Evolutionary conservation across 2,888 invertebrate species (phyloP), one percentile per base, ranked within the genome.

Genomic region (Thelaira solivaga): DNA sequence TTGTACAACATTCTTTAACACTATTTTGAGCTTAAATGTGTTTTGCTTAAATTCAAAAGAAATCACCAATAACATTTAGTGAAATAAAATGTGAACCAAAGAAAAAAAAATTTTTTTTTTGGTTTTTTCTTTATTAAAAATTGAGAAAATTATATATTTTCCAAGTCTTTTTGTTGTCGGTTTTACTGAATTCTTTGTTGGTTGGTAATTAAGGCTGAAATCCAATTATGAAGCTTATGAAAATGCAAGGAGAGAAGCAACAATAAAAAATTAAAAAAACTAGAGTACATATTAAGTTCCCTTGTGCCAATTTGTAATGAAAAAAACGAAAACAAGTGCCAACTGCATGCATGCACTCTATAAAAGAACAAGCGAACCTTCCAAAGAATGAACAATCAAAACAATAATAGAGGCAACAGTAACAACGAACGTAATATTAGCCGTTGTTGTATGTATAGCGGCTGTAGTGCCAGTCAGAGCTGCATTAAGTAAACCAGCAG

Each of bases 161-260:
- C 10, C 16, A 22, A 11, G 31, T 62, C n/a, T 31, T 57, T 51
- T 39, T 59, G 16, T 39, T 55, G 20, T 24, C 10, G 24, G 22
- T 36, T 34, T 61, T 41, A 34, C 11, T 51, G n/a, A 31, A 62
- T 68, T 51, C 57, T 57, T 39, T 64, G 64, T 64, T 39, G 83
- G 84, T 83, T 83, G 86, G 85, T 86, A 85, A 86, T 85, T 85
- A 85, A 85, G 85, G 83, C 84, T 82, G 83, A 84, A 85, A 86
- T 85, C 85, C 86, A 85, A 86, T 85, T 85, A 85, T 86, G 84
- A 82, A 84, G 86, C 84, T 85, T 86, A 86, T 86, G 78, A 82
- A 82, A 83, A 81, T 80, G 80, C 41, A 69, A 73, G 51, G 39
- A 49, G 31, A 22, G 11, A 31, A 67, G 34, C 1, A 55, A 36